Percentiles rank a stretch among this genome's conserved stretches.
Conservation (phyloP, 2,797 vertebrate genomes). For the Acrossocheilus fasciatus region DNA sequence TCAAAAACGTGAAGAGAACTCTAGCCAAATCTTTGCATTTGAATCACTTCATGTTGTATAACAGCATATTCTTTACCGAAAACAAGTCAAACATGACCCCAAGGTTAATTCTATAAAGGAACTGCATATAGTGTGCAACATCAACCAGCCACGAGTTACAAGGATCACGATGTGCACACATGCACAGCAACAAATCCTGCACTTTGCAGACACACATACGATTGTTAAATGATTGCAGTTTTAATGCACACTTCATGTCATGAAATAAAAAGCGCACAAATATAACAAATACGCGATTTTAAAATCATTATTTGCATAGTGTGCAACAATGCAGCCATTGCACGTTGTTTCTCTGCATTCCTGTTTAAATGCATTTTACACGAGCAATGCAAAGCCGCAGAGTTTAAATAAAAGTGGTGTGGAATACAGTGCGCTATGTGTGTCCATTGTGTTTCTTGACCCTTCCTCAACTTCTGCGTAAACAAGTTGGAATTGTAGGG, state of each 20-base stretch:
- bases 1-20: background rate
- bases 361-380: background rate
- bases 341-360: background rate
- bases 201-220: background rate
- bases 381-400: background rate
- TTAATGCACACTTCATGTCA: background rate
- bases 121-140: conserved; percentile 1
- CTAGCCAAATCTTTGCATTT: conserved; percentile 16
- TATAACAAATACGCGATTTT: background rate
- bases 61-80: background rate
- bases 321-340: background rate
- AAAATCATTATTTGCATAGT: background rate
- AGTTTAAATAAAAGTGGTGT: conserved; percentile 17
- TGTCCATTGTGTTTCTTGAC: conserved; percentile 52
- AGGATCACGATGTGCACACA: background rate
- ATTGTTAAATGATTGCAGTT: background rate
- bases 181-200: background rate
- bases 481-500: conserved; percentile 75
- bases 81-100: background rate
- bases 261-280: background rate
- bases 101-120: background rate
- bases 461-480: conserved; percentile 67
- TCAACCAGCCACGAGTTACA: background rate
- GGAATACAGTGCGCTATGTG: conserved; percentile 18
- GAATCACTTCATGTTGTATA: background rate